These are phyloP conservation scores for Eurytemora carolleeae DNA, from an alignment of 1,140 invertebrate species.

Conservation along the genomic window DNA sequence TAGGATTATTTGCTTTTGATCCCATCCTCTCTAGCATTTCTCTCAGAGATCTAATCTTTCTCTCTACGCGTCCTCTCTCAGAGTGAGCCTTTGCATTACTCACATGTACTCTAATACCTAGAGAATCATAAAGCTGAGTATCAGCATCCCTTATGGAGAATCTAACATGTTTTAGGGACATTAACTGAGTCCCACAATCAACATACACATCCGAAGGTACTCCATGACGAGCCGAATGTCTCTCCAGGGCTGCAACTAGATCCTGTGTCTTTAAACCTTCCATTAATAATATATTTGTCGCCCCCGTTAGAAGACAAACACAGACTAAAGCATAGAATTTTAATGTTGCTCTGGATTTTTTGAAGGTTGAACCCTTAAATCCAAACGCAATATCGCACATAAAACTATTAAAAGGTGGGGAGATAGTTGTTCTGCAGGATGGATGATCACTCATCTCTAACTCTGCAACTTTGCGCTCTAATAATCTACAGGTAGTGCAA, in stretches of 20 bases:
- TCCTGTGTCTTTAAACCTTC: background rate
- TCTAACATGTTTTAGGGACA: background rate
- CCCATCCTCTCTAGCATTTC: no score
- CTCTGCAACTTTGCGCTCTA: background rate
- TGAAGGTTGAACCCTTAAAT: background rate
- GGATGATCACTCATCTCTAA: background rate
- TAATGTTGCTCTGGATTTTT: background rate
- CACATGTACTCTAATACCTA: background rate
- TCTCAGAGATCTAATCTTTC: background rate
- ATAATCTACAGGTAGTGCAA: background rate
- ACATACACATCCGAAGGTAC: background rate
- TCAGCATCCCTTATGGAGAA: background rate
- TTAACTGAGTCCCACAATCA: background rate
- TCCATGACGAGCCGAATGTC: background rate
- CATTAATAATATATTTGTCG: background rate
- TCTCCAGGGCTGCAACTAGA: background rate
- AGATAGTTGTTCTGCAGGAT: background rate
- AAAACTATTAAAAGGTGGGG: background rate
- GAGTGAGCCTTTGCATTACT: background rate
- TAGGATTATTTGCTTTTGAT: no score
- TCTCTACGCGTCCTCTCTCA: background rate
- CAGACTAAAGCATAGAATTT: background rate
- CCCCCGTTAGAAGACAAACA: background rate
- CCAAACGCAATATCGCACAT: background rate
- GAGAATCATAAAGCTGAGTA: background rate